Conservation (phyloP, 2,888 invertebrate species). For the Drosophila monieri region DNA sequence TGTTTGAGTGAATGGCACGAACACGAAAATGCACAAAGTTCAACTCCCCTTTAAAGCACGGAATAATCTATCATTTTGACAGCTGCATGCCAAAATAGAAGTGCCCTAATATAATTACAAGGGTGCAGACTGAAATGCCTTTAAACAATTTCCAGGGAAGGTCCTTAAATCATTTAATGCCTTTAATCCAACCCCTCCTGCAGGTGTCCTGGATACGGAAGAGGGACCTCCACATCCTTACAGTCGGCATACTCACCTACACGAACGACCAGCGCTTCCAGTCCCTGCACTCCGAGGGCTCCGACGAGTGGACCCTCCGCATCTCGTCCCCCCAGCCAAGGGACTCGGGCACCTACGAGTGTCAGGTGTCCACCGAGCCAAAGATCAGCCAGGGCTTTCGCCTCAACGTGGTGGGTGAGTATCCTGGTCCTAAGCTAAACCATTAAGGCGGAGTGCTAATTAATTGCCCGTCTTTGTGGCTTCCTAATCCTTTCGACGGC, state of each 20-base stretch:
- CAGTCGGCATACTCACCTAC: constrained; percentile 89
- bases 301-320: constrained; percentile 90
- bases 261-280: constrained; percentile 90
- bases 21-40: background rate
- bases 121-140: background rate
- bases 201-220: constrained; percentile 91
- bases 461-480: constrained; percentile 31
- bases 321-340: constrained; percentile 88
- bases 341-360: constrained; percentile 90
- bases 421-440: constrained; percentile 1
- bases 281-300: constrained; percentile 88
- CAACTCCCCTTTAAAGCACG: constrained; percentile 11
- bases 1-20: constrained; percentile 7
- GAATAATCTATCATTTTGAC: constrained; percentile 36
- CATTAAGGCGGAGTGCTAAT: constrained; percentile 33
- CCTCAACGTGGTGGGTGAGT: constrained; percentile 90
- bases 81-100: constrained; percentile 23
- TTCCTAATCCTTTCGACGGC: constrained; percentile 64
- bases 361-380: constrained; percentile 91
- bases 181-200: background rate
- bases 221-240: constrained; percentile 91
- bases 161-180: constrained; percentile 17
- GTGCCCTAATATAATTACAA: background rate
- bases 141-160: background rate
- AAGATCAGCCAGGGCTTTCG: constrained; percentile 90